A percentile compares a stretch with the other conserved stretches of the same genome.
phyloP scores from a whole-genome alignment of 2,113 vertebrate genomes.

The Urocynchramus pylzowi region DNA sequence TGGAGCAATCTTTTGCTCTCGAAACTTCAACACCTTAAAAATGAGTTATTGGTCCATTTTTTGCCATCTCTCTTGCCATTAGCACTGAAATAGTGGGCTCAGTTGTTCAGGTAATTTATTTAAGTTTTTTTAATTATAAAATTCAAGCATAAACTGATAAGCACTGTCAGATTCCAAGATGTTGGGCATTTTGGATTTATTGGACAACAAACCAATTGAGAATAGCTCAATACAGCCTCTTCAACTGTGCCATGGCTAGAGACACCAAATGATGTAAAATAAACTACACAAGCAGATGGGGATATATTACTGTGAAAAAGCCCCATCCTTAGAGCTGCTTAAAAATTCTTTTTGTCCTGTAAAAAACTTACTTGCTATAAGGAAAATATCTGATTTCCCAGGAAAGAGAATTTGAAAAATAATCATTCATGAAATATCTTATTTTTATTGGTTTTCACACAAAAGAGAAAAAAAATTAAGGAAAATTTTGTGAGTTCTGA shows the following conservation, averaged over 20 bases:
- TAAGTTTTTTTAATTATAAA: background rate
- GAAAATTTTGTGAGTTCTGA: background rate
- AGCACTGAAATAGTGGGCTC: background rate
- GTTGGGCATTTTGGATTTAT: background rate
- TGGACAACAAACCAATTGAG: background rate
- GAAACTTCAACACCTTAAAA: background rate
- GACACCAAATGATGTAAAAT: background rate
- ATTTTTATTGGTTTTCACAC: background rate
- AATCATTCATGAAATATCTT: accelerated
- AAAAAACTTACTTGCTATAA: background rate
- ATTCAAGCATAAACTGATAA: background rate
- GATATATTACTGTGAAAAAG: background rate
- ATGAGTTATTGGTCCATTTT: background rate
- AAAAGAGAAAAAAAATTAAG: background rate
- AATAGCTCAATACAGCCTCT: background rate
- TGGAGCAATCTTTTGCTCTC: background rate
- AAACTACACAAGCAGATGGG: background rate
- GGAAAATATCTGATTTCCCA: background rate
- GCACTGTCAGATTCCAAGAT: background rate
- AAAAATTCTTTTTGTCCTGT: background rate
- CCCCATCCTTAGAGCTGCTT: background rate
- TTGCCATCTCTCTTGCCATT: background rate
- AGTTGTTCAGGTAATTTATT: background rate
- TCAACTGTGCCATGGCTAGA: background rate
- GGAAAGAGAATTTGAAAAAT: background rate